phyloP scores from a whole-genome alignment of 2,888 invertebrate genomes.

The Sepioteuthis lessoniana region DNA sequence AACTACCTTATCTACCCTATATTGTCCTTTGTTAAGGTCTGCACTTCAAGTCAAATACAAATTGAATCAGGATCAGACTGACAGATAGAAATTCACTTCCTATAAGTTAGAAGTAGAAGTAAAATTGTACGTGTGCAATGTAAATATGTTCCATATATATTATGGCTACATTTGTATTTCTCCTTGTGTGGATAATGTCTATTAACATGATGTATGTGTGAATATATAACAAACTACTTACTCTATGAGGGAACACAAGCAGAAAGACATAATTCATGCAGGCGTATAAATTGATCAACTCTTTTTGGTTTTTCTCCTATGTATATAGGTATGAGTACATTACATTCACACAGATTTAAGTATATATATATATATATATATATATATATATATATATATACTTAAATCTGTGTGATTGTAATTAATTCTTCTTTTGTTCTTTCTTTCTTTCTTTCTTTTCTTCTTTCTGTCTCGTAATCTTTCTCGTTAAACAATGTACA shows the following conservation, averaged over 20 bases:
- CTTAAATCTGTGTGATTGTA: too few species aligned
- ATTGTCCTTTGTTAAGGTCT: not conserved
- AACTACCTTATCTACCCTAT: not conserved
- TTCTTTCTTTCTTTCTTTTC: not conserved
- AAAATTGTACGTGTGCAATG: not conserved
- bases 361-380: too few species aligned
- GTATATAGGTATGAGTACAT: not conserved
- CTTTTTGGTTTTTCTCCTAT: not conserved
- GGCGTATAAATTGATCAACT: not conserved
- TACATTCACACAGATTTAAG: not conserved
- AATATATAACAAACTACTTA: not conserved
- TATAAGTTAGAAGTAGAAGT: not conserved
- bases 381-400: too few species aligned
- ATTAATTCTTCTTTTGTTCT: too few species aligned
- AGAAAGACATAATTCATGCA: not conserved
- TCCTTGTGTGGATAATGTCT: not conserved
- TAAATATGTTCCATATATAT: not conserved
- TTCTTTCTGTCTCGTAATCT: too few species aligned
- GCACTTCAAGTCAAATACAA: not conserved
- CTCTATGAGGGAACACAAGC: not conserved
- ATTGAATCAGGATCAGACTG: not conserved
- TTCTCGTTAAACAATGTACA: too few species aligned
- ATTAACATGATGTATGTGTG: not conserved
- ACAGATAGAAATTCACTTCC: conserved; percentile 4
- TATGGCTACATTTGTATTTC: not conserved